Conservation (phyloP, 37 sponge, comb jelly and placozoan species). For the Tethya wilhelma region DNA sequence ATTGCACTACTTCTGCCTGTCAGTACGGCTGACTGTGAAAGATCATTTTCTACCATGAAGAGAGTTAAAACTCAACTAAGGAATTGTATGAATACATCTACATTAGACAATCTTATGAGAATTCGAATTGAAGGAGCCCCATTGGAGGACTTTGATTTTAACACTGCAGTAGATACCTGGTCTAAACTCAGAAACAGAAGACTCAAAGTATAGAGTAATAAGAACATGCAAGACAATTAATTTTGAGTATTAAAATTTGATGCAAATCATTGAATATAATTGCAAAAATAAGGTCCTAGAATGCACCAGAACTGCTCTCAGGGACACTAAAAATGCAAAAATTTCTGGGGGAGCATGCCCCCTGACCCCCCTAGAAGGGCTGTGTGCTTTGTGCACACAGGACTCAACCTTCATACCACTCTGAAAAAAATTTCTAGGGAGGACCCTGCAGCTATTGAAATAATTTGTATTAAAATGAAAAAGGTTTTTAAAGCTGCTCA, state of each 20-base stretch:
- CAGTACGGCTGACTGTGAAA: slow-evolving; percentile 35
- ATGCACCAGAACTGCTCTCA: too few relatives aligned
- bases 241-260: too few relatives aligned
- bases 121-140: slow-evolving; percentile 38
- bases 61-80: slow-evolving; percentile 39
- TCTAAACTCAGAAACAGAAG: slow-evolving; percentile 12
- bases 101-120: slow-evolving; percentile 29
- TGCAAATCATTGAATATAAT: too few relatives aligned
- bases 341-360: too few relatives aligned
- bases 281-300: too few relatives aligned
- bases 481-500: too few relatives aligned
- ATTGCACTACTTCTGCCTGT: slow-evolving; percentile 21
- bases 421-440: not conserved
- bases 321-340: not conserved
- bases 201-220: not conserved
- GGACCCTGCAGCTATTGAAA: not conserved
- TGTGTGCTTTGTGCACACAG: not conserved
- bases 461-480: too few relatives aligned
- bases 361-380: too few relatives aligned
- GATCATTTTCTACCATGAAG: too few relatives aligned
- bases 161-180: slow-evolving; percentile 16
- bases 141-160: slow-evolving; percentile 25
- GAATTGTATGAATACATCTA: slow-evolving; percentile 30
- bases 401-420: not conserved
- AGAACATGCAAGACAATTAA: not conserved